Evolutionary conservation across 2,888 invertebrate species (phyloP).

Genomic region (Pheosia gnoma): DNA sequence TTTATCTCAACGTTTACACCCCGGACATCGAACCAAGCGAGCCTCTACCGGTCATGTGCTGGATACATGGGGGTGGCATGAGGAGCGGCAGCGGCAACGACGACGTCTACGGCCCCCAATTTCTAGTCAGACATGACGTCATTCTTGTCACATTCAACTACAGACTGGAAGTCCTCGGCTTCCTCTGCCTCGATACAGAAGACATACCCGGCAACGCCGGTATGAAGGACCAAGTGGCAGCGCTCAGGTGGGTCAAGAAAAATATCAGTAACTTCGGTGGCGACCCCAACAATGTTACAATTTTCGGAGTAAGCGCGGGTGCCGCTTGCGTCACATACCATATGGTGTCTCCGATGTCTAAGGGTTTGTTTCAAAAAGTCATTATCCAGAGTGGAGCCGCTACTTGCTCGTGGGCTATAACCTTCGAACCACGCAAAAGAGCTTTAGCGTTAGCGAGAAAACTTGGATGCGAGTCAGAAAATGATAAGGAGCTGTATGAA

Average conservation of each 20-base stretch:
- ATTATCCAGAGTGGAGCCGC: constrained; percentile 87
- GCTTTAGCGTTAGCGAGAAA: constrained; percentile 35
- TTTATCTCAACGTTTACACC: constrained; percentile 52
- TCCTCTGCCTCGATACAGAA: constrained; percentile 41
- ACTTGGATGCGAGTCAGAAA: constrained; percentile 35
- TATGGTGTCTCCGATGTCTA: constrained; percentile 58
- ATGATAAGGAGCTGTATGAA: constrained; percentile 19
- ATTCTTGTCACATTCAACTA: constrained; percentile 46
- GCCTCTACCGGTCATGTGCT: constrained; percentile 45
- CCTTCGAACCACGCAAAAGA: constrained; percentile 68
- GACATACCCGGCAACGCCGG: constrained; percentile 49
- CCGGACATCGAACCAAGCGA: constrained; percentile 36
- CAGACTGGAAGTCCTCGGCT: constrained; percentile 49
- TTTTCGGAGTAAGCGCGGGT: constrained; percentile 61
- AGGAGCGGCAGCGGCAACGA: constrained; percentile 43
- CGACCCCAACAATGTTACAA: constrained; percentile 33
- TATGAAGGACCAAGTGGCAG: constrained; percentile 52
- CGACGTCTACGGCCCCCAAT: constrained; percentile 45
- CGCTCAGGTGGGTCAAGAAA: constrained; percentile 17
- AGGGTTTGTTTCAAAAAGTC: constrained; percentile 56
- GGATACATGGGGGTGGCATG: constrained; percentile 46
- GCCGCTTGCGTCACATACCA: constrained; percentile 48
- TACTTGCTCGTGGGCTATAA: constrained; percentile 80
- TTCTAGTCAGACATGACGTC: constrained; percentile 43
- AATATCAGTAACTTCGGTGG: too few relatives aligned